Base-by-base conservation (phyloP, 2,888 invertebrate genomes). In the Ochlodes sylvanus region DNA sequence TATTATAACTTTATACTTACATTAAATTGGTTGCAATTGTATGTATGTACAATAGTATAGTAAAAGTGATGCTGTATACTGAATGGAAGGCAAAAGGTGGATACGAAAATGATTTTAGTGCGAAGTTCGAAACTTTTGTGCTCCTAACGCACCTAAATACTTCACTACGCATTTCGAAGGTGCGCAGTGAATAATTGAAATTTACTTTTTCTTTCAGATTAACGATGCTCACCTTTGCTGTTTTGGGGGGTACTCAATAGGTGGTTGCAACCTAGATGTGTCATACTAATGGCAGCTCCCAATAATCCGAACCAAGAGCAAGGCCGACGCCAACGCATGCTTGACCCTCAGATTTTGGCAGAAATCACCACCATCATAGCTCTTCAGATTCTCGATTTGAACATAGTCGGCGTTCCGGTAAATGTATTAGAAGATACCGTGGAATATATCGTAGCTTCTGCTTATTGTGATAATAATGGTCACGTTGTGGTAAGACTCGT, bases 191-290 rank as follows among this genome's bases (percentile, higher is more conserved):
- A 50, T 21, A 50, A 50, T 10, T 50, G 19, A 50, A 19, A 50
- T 50, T 50, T 50, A 15, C 17, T 50, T 50, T 50, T 50, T 50
- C 17, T 50, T 50, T 19, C 50, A 50, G 50, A 50, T 50, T 10
- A 19, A 17, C 12, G 12, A 19, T 19, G 10, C 19, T 3, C 15
- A 12, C 17, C 19, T 12, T 12, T 4, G 12, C 50, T 50, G n/a
- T 1, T 7, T 15, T 3, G 15, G 7, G 2, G 15, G n/a, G n/a
- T n/a, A 19, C 50, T 10, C 19, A 19, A 50, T 12, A 9, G 12
- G 50, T 12, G 50, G 5, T 42, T 12, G 1, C 6, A 19, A 14
- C 14, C 19, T 12, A 27, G 21, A 52, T 54, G n/a, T 54, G 21
- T 7, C 1, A 54, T 1, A 54, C 54, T n/a, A 32, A 54, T 54